These are phyloP conservation scores for Boloria selene DNA, from an alignment of 2,888 invertebrate genomes.

Conservation along the genomic window DNA sequence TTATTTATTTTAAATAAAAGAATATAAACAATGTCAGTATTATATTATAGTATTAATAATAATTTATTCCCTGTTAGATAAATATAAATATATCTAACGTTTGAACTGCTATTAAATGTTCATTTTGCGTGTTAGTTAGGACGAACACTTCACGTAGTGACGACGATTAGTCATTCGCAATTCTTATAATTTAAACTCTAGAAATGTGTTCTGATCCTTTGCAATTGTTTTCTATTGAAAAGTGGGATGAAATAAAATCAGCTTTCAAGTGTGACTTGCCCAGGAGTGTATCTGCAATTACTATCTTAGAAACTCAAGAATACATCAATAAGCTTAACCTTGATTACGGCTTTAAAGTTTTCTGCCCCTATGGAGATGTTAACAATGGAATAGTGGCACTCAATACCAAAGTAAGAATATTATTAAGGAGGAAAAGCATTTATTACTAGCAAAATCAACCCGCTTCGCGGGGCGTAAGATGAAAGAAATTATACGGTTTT, in stretches of 20 bases:
- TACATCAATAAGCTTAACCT: conserved; percentile 52
- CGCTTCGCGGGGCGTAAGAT: no score
- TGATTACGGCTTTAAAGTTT: conserved; percentile 58
- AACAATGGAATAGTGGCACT: conserved; percentile 62
- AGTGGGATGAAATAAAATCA: conserved; percentile 51
- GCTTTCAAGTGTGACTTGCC: conserved; percentile 54
- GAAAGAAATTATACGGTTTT: no score
- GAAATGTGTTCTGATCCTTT: conserved; percentile 43
- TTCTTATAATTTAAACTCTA: conserved; percentile 3
- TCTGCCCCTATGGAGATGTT: conserved; percentile 64
- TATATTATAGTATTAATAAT: no score
- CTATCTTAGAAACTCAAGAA: conserved; percentile 60
- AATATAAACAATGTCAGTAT: no score
- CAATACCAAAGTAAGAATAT: conserved; percentile 52
- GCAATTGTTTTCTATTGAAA: conserved; percentile 44
- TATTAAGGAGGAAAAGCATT: no score
- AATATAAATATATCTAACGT: neutral
- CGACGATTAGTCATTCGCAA: neutral
- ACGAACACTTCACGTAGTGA: conserved; percentile 3
- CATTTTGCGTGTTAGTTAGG: neutral
- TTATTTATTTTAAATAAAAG: no score
- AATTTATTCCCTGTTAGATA: neutral
- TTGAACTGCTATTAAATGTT: neutral
- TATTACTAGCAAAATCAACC: no score
- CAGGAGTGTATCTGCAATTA: conserved; percentile 56